These are phyloP conservation scores for Gastracanthus pulcherrimus DNA, from an alignment of 2,888 invertebrate genomes.

Conservation along the genomic window DNA sequence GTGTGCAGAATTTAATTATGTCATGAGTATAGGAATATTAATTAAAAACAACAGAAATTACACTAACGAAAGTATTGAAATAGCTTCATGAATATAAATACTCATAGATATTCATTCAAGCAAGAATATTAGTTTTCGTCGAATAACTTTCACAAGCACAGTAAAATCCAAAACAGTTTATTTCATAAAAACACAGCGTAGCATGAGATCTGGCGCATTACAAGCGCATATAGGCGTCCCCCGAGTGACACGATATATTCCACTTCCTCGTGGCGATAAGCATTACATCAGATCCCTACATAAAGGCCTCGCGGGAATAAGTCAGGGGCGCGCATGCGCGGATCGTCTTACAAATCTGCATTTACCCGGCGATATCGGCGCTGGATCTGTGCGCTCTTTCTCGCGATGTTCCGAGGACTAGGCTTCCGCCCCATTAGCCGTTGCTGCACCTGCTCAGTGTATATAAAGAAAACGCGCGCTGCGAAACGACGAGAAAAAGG, in stretches of 20 bases:
- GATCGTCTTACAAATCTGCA: constrained; percentile 34
- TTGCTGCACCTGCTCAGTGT: background rate
- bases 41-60: too few species aligned
- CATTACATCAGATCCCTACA: constrained; percentile 17
- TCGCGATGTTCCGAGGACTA: background rate
- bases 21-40: too few species aligned
- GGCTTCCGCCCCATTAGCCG: background rate
- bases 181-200: background rate
- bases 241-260: constrained; percentile 1
- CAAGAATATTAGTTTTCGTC: too few species aligned
- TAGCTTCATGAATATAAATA: too few species aligned
- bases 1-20: too few species aligned
- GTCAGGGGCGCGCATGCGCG: background rate
- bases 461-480: background rate
- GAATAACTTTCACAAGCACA: background rate
- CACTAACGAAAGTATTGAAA: too few species aligned
- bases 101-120: too few species aligned
- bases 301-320: constrained; percentile 16
- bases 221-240: background rate
- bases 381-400: background rate
- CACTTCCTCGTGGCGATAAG: constrained; percentile 36
- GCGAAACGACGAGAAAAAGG: too few species aligned
- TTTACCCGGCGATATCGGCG: background rate
- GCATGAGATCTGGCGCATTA: background rate
- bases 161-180: background rate